A percentile compares a stretch with the other conserved stretches of the same genome.
phyloP scores from a whole-genome alignment of 2,113 vertebrate genomes.

The Budorcas taxicolor region DNA sequence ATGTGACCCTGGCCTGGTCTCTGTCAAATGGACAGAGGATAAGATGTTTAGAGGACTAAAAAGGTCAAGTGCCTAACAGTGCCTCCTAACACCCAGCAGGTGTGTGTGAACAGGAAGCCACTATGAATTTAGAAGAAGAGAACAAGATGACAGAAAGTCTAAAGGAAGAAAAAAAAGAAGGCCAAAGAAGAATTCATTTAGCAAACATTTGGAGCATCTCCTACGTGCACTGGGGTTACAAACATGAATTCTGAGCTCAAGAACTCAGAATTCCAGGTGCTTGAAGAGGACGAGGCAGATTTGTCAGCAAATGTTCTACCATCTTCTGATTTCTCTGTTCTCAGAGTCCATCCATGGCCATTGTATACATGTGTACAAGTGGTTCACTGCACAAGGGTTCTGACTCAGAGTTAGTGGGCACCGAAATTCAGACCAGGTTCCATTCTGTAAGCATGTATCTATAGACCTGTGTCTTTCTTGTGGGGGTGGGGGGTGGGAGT shows the following conservation, averaged over 20 bases:
- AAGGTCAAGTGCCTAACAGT: background rate
- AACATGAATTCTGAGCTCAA: background rate
- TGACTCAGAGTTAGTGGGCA: background rate
- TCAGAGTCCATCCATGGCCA: too few relatives aligned
- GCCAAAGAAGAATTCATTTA: background rate
- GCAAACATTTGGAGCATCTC: background rate
- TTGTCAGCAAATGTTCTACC: background rate
- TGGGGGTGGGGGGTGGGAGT: background rate
- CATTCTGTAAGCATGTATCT: background rate
- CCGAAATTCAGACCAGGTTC: background rate
- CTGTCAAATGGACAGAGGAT: background rate
- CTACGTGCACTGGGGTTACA: background rate
- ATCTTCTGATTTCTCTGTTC: background rate
- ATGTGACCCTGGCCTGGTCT: background rate
- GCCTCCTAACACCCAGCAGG: background rate
- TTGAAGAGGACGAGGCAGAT: background rate
- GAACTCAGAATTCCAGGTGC: background rate
- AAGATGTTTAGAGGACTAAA: background rate
- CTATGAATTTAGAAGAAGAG: background rate
- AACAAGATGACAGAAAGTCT: background rate
- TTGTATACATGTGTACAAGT: background rate
- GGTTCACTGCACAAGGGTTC: background rate
- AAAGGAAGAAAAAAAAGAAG: rapidly evolving
- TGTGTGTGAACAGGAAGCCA: background rate
- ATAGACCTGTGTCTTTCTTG: background rate